Base-by-base conservation (phyloP, 2,113 vertebrate genomes). In the Marcusenius ussheri region DNA sequence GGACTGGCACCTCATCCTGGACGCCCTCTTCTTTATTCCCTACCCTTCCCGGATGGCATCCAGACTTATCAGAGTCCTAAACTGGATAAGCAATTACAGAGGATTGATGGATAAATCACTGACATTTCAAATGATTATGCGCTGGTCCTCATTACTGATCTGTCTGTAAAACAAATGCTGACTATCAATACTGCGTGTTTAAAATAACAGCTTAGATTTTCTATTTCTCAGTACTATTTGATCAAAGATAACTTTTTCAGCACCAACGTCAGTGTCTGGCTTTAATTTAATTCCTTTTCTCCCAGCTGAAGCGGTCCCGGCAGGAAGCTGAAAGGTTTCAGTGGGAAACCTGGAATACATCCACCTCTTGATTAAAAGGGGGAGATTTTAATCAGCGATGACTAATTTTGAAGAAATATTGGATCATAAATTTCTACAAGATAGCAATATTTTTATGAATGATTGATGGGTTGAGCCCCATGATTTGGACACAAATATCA, bases 311-410 rank as follows among this genome's bases (percentile, higher is more conserved):
- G 88, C 13, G 92, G 90, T 89, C 80, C 84, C 42, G 47, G 46
- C 35, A 46, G 17, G 56, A 90, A 91, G 89, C 42, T 90, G 83
- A 91, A 91, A 91, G 62, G 62, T 66, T 88, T 92, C 91, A 90
- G 90, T 89, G 74, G 58, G 83, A 85, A 90, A 91, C 74, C 89
- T 90, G 90, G 89, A 90, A 89, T 88, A 92, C 89, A 62, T 91
- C 89, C 66, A 70, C 42, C 53, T 89, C 50, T 56, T 83, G 88
- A 92, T 92, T 90, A 92, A 90, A 90, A 87, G n/a, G 88, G 89
- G 83, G 90, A 80, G 85, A 92, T 89, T 86, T 91, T 92, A 93
- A 91, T 91, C 84, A 89, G 45, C 35, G 39, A 47, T 91, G 91
- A 92, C 92, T 90, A 80, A 89, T 77, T 9, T 74, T 80, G 84